Percentiles rank a stretch among this genome's conserved stretches.
These are phyloP conservation scores for Cryptocephalus primarius DNA, from an alignment of 2,888 invertebrate species.

Conservation along the genomic window DNA sequence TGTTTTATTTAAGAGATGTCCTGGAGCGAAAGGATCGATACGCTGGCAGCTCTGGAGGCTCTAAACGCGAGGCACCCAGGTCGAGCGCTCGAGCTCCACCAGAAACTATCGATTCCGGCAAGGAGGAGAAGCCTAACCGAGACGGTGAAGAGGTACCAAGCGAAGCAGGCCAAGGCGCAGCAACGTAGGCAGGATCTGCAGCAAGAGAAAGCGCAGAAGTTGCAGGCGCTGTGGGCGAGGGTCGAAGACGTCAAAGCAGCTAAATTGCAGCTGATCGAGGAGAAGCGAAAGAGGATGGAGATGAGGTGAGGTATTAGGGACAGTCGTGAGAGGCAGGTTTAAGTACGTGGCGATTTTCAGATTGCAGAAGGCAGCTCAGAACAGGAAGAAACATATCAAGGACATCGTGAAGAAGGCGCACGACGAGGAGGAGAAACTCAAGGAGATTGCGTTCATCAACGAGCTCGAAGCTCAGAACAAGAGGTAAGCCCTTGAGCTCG, in stretches of 20 bases:
- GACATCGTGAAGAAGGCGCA: slow-evolving; percentile 90
- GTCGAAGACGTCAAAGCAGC: slow-evolving; percentile 78
- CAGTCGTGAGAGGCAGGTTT: not conserved
- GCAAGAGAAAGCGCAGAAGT: slow-evolving; percentile 72
- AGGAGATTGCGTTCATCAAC: slow-evolving; percentile 96
- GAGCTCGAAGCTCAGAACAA: slow-evolving; percentile 91
- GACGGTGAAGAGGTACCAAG: slow-evolving; percentile 69
- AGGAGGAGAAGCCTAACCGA: slow-evolving; percentile 76
- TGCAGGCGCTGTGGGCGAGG: slow-evolving; percentile 75
- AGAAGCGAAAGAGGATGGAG: slow-evolving; percentile 66
- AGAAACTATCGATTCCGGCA: slow-evolving; percentile 86
- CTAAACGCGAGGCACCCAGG: slow-evolving; percentile 84
- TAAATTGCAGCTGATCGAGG: slow-evolving; percentile 76
- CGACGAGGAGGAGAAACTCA: slow-evolving; percentile 92
- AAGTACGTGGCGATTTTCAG: slow-evolving; percentile 26
- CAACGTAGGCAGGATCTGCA: slow-evolving; percentile 72
- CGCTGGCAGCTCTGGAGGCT: slow-evolving; percentile 64
- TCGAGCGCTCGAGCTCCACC: slow-evolving; percentile 82
- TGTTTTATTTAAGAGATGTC: slow-evolving; percentile 46
- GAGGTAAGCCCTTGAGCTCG: slow-evolving; percentile 21
- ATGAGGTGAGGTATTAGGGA: slow-evolving; percentile 29
- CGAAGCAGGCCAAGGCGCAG: slow-evolving; percentile 85
- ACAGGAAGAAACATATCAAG: slow-evolving; percentile 69
- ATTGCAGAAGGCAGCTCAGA: slow-evolving; percentile 80
- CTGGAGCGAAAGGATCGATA: slow-evolving; percentile 79